Base-by-base conservation (phyloP, 2,113 vertebrate genomes). In the Ctenomys sociabilis region DNA sequence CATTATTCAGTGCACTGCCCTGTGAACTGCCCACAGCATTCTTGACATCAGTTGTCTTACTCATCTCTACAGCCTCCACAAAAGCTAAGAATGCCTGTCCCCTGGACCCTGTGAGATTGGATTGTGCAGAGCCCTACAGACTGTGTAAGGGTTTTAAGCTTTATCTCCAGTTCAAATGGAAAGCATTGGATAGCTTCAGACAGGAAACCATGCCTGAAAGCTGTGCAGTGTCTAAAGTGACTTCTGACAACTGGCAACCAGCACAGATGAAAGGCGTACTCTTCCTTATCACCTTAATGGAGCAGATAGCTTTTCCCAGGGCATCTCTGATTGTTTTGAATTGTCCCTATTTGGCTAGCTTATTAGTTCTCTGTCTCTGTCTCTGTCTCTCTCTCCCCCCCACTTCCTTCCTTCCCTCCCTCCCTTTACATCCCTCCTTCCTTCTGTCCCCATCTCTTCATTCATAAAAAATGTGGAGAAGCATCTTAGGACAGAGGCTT, bases 371-470 rank as follows among this genome's bases (percentile, higher is more conserved):
- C 40, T 73, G n/a, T 21, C 22, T 1, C 24, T 35, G 9, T 37
- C 26, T 4, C 54, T 5, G 1, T 7, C 19, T 0, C 61, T 45
- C 1, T 35, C 3, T 7, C 26, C 19, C 75, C 19, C 0, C 57
- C 37, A 0, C 32, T 2, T 6, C 26, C 19, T 63, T 66, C 12
- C 32, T 4, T 75, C 28, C 30, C 35, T 52, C 54, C 30, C 16
- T 66, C 63, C 22, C 66, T 49, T 35, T 85, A 49, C 52, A 24
- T 24, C 21, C 40, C 3, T 54, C n/a, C 77, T 85, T 68, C 45
- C 30, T 61, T 7, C 57, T 49, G 26, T 9, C 40, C 21, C 35
- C 11, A 66, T 9, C 52, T 40, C 5, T 72, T 32, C 10, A 22
- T 81, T 97, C n/a, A 5, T 5, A 28, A 88, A 14, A 93, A 66